Conservation (phyloP, 2,888 invertebrate species). For the Lordiphosa fenestrarum region DNA sequence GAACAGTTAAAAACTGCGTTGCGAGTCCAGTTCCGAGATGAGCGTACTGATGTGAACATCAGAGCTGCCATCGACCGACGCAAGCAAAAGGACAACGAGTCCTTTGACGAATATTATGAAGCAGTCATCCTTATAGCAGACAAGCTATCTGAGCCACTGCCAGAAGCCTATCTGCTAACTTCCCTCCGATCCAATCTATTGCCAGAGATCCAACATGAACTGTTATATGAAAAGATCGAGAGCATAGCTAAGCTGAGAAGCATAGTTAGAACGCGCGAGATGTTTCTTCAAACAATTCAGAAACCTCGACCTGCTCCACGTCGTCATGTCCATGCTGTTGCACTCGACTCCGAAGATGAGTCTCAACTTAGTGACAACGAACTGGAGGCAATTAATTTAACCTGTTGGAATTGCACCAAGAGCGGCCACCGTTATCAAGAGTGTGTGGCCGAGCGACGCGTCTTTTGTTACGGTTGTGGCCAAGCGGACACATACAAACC, state of each 20-base stretch:
- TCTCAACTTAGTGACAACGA: not conserved
- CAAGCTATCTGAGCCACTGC: slow-evolving; percentile 1
- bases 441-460: slow-evolving; percentile 1
- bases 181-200: not conserved
- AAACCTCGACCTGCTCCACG: not conserved
- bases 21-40: no score
- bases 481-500: not conserved
- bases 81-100: slow-evolving; percentile 5
- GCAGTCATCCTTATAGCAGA: slow-evolving; percentile 1
- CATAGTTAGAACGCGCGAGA: slow-evolving; percentile 3
- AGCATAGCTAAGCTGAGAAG: slow-evolving; percentile 3
- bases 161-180: not conserved
- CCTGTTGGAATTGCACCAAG: slow-evolving; percentile 10
- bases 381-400: slow-evolving; percentile 1
- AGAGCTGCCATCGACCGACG: no score
- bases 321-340: not conserved
- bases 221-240: slow-evolving; percentile 3
- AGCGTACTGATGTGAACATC: no score
- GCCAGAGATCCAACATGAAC: slow-evolving; percentile 2
- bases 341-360: not conserved
- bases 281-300: not conserved
- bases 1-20: no score
- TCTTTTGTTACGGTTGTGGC: slow-evolving; percentile 13
- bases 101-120: slow-evolving; percentile 6
- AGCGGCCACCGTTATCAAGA: slow-evolving; percentile 7